Base-by-base conservation (phyloP, 2,888 invertebrate genomes). In the Ectemnius cavifrons region DNA sequence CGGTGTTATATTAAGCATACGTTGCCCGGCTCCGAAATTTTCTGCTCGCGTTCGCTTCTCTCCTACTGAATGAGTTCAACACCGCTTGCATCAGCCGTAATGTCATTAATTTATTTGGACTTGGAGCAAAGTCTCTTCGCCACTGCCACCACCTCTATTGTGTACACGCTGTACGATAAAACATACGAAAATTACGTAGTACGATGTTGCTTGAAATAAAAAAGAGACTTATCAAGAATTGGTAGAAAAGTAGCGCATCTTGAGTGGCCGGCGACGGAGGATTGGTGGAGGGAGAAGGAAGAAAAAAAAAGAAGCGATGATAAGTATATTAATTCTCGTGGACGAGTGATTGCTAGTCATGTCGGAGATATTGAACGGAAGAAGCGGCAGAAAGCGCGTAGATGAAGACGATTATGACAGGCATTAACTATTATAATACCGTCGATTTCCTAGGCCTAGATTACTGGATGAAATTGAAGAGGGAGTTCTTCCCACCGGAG, bases 401-500 rank as follows among this genome's bases (percentile, higher is more conserved):
- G 23, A 13, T 62, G 18, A n/a, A 20, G 4, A 46, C 5, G 46
- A 45, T 46, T 16, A 45, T 62, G 23, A 45, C 47, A 46, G 18
- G 14, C 47, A 11, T 8, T 8, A 4, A 63, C 23, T 23, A 49
- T 49, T 49, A 28, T 49, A 63, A 63, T 8, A 27, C 23, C 27
- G n/a, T 27, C 73, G 28, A 58, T 64, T 61, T 45, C 57, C 27
- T 61, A 49, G 57, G 49, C 63, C 49, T 58, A 49, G 46, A 74
- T 74, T 49, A 64, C 67, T 57, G 67, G 73, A 57, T n/a, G 27
- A 14, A 13, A 14, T 52, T 52, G 45, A n/a, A 37, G 8, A 67
- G 37, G 23, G 46, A 23, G 75, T 61, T 64, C 60, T 23, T 65
- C 67, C 20, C 74, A 37, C 1, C 37, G 37, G 37, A 37, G 37